These are phyloP conservation scores for Eudorcas thomsonii DNA, from an alignment of 2,113 vertebrate species.

Conservation along the genomic window DNA sequence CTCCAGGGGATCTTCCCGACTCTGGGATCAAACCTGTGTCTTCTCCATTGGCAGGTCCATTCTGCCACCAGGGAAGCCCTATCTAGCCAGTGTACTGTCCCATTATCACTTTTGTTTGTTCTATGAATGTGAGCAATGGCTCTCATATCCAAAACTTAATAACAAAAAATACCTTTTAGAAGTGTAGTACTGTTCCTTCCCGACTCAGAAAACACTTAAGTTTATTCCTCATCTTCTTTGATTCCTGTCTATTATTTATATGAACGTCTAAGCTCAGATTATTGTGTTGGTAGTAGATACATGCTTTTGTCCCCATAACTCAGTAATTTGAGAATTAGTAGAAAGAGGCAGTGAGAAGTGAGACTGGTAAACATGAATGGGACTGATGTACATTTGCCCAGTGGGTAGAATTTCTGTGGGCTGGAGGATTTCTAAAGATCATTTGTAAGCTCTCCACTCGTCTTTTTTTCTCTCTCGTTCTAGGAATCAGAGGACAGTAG, in stretches of 20 bases:
- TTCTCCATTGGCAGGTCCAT: background rate
- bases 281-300: background rate
- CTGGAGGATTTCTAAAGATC: constrained; percentile 24
- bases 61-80: background rate
- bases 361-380: background rate
- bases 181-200: background rate
- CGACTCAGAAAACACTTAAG: background rate
- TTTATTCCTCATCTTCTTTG: constrained; percentile 9
- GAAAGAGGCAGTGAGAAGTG: background rate
- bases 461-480: background rate
- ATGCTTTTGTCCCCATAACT: background rate
- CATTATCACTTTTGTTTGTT: constrained; percentile 10
- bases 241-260: background rate
- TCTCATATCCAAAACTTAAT: background rate
- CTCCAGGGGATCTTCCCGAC: background rate
- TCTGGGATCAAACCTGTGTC: background rate
- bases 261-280: background rate
- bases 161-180: background rate
- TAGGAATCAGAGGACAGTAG: background rate
- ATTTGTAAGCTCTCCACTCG: background rate
- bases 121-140: background rate
- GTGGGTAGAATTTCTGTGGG: background rate
- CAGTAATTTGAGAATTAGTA: background rate
- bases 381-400: background rate
- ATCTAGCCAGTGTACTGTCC: background rate